These are phyloP conservation scores for Sericinus montela DNA, from an alignment of 2,888 invertebrate species.

Conservation along the genomic window DNA sequence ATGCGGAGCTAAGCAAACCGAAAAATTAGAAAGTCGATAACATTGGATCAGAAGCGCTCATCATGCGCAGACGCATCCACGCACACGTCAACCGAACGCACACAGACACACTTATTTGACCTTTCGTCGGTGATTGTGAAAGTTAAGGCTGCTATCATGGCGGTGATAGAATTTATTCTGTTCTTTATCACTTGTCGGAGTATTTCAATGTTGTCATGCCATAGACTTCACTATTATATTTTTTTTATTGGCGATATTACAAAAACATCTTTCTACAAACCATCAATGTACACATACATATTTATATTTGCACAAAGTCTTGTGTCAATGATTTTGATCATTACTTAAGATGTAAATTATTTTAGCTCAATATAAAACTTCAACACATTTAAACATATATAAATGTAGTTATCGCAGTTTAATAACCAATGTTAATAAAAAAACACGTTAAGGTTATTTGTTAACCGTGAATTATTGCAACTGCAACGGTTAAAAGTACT, in stretches of 20 bases:
- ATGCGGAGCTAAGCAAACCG: constrained; percentile 23
- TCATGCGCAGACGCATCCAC: constrained; percentile 9
- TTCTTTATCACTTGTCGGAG: neutral
- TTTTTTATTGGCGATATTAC: too few relatives aligned
- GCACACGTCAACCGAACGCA: constrained; percentile 27
- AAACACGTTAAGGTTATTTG: too few relatives aligned
- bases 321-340: too few relatives aligned
- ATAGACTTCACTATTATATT: neutral
- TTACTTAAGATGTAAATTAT: too few relatives aligned
- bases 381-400: too few relatives aligned
- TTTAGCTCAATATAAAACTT: too few relatives aligned
- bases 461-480: neutral
- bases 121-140: constrained; percentile 61
- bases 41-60: constrained; percentile 34
- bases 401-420: too few relatives aligned
- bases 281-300: too few relatives aligned
- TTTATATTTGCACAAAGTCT: too few relatives aligned
- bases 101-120: constrained; percentile 44
- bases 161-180: constrained; percentile 5
- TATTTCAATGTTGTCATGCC: neutral
- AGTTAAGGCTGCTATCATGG: constrained; percentile 35
- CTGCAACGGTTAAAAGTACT: neutral
- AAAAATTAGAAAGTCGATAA: constrained; percentile 63
- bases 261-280: too few relatives aligned
- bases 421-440: too few relatives aligned